Base-by-base conservation (phyloP, 2,797 vertebrate genomes). In the Melanotaenia parkinsoni region DNA sequence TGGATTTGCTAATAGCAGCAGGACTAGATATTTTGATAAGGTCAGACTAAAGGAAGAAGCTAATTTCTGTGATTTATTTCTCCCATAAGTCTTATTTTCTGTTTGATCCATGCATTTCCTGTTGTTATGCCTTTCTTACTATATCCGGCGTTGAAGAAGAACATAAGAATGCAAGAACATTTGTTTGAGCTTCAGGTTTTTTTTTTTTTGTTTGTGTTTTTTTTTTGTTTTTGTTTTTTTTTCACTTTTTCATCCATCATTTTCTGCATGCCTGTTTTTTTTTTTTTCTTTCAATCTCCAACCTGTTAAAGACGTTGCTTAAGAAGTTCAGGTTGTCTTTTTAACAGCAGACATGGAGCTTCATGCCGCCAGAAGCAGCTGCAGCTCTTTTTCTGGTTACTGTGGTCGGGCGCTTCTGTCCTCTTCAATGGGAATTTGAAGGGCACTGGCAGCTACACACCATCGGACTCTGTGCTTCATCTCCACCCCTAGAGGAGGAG, bases 31-130 rank as follows among this genome's bases (percentile, higher is more conserved):
- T 88, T 83, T 84, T 76, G 63, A 86, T 67, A 71, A 75, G 79
- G 69, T 68, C 74, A 28, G 74, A 80, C 53, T 58, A 61, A 82
- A 83, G 83, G 76, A 90, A 78, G 73, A 80, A 61, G 81, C 70
- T 74, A 87, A 85, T 88, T 82, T 77, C n/a, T 57, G 38, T 82
- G 80, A 86, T 92, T 91, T 89, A 88, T 91, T 88, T 83, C 77
- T 89, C 62, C 47, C 28, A 20, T 43, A 45, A 81, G 83, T 83
- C 80, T 87, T 85, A 70, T 87, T 92, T 90, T 88, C 69, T 81
- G 67, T 85, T 32, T 2, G 70, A 80, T 35, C 64, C 66, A 24
- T 66, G 75, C 16, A 18, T 83, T 84, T 85, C 77, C 74, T 80
- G 66, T 54, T 70, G 77, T 77, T 88, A 68, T 57, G 68, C 79